Evolutionary conservation across 2,113 vertebrate genomes (phyloP), one percentile per base, ranked within the genome.

Genomic region (Hepsetus odoe): DNA sequence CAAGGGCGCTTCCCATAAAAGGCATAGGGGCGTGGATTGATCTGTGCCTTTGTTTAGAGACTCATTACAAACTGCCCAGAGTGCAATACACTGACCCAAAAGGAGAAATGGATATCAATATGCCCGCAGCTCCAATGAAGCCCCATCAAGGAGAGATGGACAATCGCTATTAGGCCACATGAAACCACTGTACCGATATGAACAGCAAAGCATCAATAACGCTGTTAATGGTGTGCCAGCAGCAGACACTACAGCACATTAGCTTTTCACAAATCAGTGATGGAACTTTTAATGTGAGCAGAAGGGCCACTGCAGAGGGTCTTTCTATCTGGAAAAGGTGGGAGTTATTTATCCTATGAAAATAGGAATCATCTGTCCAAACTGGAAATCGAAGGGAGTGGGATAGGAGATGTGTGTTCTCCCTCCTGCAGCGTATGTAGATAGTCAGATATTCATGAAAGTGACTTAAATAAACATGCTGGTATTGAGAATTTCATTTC

Each of bases 31-130:
- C 22, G 18, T 1, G 4, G n/a, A 70, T 61, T 28, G 65, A 82
- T 74, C 76, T 10, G 3, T 33, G 22, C 18, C 9, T 75, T 79
- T 73, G 30, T 66, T 74, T 62, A 72, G 35, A 33, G 10, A 51
- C 71, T 38, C 67, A 51, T 76, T 72, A 83, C 64, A 72, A 75
- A 40, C 38, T 71, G 49, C 76, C 22, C n/a, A 46, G 66, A 58
- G 53, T 53, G 53, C 62, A 72, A 53, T 72, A 68, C 68, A 32
- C 53, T 49, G 24, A 55, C 56, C 51, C 16, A 22, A 49, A 67
- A 56, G 28, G 18, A 14, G 16, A 72, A 58, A 58, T 28, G 65
- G 65, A 65, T 65, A 64, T 83, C 72, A 65, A 75, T 76, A 76
- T 26, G n/a, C 35, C 32, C 56, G 12, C 35, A 13, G 53, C 9